Conservation (phyloP, 2,797 vertebrate genomes). For the Rousettus madagascariensis region DNA sequence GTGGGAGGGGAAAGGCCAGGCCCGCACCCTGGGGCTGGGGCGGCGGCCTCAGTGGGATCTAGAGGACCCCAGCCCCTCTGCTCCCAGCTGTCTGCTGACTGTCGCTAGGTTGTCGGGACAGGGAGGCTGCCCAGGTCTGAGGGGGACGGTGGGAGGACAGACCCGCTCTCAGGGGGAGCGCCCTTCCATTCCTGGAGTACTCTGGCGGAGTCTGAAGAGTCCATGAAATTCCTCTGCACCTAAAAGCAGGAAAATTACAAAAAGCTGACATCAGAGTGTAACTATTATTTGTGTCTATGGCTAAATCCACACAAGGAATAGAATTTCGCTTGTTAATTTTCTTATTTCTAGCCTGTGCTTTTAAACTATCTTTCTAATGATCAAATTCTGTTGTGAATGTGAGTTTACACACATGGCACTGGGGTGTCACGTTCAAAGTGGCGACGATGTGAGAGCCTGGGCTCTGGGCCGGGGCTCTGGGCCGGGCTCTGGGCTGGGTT, state of each 20-base stretch:
- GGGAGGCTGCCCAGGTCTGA: not conserved
- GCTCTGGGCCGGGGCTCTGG: not conserved
- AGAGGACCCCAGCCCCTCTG: not conserved
- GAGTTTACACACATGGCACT: not conserved
- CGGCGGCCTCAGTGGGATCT: not conserved
- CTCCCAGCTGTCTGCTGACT: not conserved
- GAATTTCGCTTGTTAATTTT: not conserved
- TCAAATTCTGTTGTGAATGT: not conserved
- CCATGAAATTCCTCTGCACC: not conserved
- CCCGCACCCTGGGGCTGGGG: too few relatives aligned
- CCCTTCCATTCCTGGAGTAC: not conserved
- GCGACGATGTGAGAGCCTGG: not conserved
- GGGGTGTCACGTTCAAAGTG: not conserved
- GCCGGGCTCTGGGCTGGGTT: not conserved
- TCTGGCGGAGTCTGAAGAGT: not conserved
- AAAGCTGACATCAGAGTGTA: not conserved
- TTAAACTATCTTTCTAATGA: not conserved
- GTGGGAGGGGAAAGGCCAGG: not conserved
- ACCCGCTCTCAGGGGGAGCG: not conserved
- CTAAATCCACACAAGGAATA: not conserved
- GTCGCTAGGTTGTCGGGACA: not conserved
- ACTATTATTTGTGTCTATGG: not conserved
- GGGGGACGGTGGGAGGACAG: not conserved
- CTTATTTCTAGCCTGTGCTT: not conserved
- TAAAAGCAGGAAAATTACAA: not conserved